phyloP scores from a whole-genome alignment of 1,140 invertebrate species.

The Ganaspis sp. region DNA sequence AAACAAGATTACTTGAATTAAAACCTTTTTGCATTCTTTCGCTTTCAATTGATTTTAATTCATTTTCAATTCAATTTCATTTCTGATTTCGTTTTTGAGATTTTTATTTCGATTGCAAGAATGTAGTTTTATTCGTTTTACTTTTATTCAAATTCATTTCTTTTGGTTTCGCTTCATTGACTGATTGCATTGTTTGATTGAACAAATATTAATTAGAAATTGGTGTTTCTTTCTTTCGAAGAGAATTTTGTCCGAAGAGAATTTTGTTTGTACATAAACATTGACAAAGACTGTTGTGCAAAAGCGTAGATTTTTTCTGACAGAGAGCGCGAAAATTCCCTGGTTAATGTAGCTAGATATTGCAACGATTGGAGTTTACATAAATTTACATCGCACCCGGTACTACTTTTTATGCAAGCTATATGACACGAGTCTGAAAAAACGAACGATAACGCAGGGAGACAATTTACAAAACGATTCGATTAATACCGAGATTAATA shows the following conservation, averaged over 20 bases:
- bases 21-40: no score
- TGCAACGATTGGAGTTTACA: conserved; percentile 22
- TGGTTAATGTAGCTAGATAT: conserved; percentile 25
- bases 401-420: conserved; percentile 16
- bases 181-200: no score
- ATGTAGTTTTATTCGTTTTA: no score
- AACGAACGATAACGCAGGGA: neutral
- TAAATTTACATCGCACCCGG: conserved; percentile 19
- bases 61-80: no score
- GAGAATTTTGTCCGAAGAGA: neutral
- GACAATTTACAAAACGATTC: conserved; percentile 16
- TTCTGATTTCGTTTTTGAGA: no score
- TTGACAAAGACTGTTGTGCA: neutral
- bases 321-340: conserved; percentile 23
- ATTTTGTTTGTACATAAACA: neutral
- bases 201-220: no score
- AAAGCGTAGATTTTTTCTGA: neutral
- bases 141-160: no score
- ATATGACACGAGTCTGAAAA: conserved; percentile 13
- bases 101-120: no score
- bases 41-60: no score
- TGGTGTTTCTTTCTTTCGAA: no score
- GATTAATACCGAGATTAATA: conserved; percentile 11
- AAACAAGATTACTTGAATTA: no score
- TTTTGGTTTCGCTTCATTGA: no score